These are phyloP conservation scores for Magallana nippona DNA, from an alignment of 2,888 invertebrate genomes.

Conservation along the genomic window DNA sequence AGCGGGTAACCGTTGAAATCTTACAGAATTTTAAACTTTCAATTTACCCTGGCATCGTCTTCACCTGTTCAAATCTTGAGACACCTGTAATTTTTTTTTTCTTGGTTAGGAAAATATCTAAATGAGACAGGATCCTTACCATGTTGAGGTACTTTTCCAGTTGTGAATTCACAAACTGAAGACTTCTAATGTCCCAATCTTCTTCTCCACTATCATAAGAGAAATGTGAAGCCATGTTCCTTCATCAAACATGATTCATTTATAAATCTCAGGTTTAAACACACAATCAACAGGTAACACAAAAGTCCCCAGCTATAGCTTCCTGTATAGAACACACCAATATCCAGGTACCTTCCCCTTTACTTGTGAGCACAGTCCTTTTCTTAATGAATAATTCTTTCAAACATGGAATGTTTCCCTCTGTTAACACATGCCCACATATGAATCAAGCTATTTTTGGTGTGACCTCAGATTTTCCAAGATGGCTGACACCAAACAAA, in stretches of 20 bases:
- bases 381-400: constrained; percentile 11
- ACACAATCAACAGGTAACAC: constrained; percentile 39
- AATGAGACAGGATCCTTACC: constrained; percentile 56
- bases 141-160: constrained; percentile 70
- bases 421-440: constrained; percentile 23
- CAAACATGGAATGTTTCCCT: constrained; percentile 22
- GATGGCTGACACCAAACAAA: constrained; percentile 24
- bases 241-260: constrained; percentile 40
- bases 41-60: background rate
- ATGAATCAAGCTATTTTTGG: constrained; percentile 28
- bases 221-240: constrained; percentile 51
- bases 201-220: constrained; percentile 69
- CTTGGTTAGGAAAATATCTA: too few relatives aligned
- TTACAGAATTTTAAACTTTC: background rate
- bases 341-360: background rate
- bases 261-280: constrained; percentile 35
- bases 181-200: constrained; percentile 70
- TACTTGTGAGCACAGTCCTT: background rate
- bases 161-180: constrained; percentile 68
- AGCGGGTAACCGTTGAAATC: constrained; percentile 3
- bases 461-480: constrained; percentile 28
- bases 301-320: background rate
- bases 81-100: background rate
- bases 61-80: background rate
- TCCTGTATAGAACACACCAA: background rate